A percentile compares a stretch with the other conserved stretches of the same genome.
Evolutionary conservation across 1,140 invertebrate genomes (phyloP).

Genomic region (Branchinecta lindahli): DNA sequence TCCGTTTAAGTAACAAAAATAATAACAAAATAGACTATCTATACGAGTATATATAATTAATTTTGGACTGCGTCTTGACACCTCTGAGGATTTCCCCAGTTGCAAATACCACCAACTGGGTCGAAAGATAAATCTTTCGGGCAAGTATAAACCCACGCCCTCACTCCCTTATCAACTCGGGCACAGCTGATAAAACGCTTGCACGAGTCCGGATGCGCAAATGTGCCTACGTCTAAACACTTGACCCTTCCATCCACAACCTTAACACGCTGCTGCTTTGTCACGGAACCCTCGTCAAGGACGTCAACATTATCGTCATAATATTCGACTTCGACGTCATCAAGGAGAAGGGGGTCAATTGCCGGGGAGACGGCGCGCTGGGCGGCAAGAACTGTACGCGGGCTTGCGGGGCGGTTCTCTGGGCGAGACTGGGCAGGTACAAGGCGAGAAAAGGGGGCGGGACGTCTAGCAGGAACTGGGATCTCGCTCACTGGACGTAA

Average conservation of each 20-base stretch:
- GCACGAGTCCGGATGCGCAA: conserved; percentile 69
- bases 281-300: conserved; percentile 22
- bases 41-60: no score
- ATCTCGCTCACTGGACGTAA: neutral
- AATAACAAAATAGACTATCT: no score
- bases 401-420: no score
- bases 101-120: conserved; percentile 72
- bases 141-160: conserved; percentile 70
- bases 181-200: conserved; percentile 76
- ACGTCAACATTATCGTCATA: conserved; percentile 10
- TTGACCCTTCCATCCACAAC: conserved; percentile 44
- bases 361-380: no score
- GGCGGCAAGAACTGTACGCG: no score
- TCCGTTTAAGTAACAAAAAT: no score
- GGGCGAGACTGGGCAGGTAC: neutral
- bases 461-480: neutral
- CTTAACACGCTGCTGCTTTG: conserved; percentile 20
- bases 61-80: conserved; percentile 4
- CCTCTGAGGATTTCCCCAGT: conserved; percentile 40
- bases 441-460: neutral
- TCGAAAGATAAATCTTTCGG: conserved; percentile 66
- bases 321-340: neutral
- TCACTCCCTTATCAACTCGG: conserved; percentile 51
- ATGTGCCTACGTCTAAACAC: conserved; percentile 70
- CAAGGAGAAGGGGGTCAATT: no score